These are phyloP conservation scores for Popillia japonica DNA, from an alignment of 1,140 invertebrate genomes.

Conservation along the genomic window DNA sequence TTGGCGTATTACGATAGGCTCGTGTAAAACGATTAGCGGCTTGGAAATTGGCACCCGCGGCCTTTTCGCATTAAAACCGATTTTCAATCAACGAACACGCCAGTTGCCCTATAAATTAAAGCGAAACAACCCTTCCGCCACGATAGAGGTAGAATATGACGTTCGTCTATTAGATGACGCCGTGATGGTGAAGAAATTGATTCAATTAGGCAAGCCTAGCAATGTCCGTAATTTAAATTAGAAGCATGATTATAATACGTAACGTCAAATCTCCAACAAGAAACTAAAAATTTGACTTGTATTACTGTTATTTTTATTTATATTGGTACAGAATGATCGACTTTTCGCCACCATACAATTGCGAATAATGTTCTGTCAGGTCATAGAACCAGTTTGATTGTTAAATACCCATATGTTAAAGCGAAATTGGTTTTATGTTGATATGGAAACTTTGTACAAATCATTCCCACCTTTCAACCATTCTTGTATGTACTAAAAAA, in stretches of 20 bases:
- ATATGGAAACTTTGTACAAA: too few species aligned
- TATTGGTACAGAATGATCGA: too few species aligned
- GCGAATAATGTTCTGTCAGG: too few species aligned
- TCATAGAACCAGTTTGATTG: too few species aligned
- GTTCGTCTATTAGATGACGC: background rate
- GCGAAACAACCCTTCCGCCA: background rate
- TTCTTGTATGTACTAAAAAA: too few species aligned
- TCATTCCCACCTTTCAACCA: too few species aligned
- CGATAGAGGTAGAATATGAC: background rate
- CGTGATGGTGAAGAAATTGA: background rate
- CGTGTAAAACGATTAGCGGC: slow-evolving; percentile 13
- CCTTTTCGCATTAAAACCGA: slow-evolving; percentile 18
- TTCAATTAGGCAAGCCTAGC: background rate
- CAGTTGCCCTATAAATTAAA: slow-evolving; percentile 19
- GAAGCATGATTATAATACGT: background rate
- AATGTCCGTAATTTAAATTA: background rate
- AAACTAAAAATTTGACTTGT: too few species aligned
- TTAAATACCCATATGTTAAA: too few species aligned
- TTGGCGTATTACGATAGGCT: slow-evolving; percentile 2
- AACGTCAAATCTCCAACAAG: too few species aligned
- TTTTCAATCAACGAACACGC: slow-evolving; percentile 18
- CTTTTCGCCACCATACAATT: too few species aligned
- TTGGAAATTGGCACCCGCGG: slow-evolving; percentile 16
- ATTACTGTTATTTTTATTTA: too few species aligned
- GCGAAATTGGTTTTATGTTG: too few species aligned